Evolutionary conservation across 92 coral and sea anemone species (phyloP), one percentile per base, ranked within the genome.

Genomic region (Phenganax marumi): DNA sequence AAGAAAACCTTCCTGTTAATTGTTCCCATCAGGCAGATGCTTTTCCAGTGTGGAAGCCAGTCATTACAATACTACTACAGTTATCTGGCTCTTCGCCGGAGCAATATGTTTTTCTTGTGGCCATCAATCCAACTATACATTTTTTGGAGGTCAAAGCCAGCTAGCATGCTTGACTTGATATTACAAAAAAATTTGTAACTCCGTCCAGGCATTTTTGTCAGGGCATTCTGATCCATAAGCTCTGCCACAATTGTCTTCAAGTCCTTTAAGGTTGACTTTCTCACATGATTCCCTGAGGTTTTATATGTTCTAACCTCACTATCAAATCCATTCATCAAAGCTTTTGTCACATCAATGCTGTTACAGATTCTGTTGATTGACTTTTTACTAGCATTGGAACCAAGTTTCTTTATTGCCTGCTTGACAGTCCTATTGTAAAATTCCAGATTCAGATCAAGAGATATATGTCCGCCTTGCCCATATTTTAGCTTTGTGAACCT

Each of bases 381-480:
- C 69, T 62, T 62, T 22, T 12, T 62, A 62, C 69, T 62, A 19
- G 69, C 69, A 62, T 62, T 62, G 19, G 69, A 62, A 43, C 69
- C 69, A 62, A 62, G 69, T 22, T 18, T 62, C 39, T 62, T 62
- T 4, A 62, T 62, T 62, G 69, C 69, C n/a, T 57, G 63, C 63
- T 57, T 57, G 16, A 57, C 63, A 57, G 63, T 57, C n/a, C 24
- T 66, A 22, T 66, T 66, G 73, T 66, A 66, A 16, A 66, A 66
- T 39, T 66, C 47, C 47, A 66, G 73, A 46, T 66, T 66, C 47
- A 66, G 24, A 66, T 66, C 73, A 66, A 23, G 73, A 66, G 73
- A 22, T 3, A 66, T 39, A 22, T 66, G 73, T 66, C 73, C 47
- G 6, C n/a, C 73, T 7, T 66, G 73, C 10, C 73, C 73, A 66